Evolutionary conservation across 2,888 invertebrate genomes (phyloP).

Genomic region (Scaptomyza flava): DNA sequence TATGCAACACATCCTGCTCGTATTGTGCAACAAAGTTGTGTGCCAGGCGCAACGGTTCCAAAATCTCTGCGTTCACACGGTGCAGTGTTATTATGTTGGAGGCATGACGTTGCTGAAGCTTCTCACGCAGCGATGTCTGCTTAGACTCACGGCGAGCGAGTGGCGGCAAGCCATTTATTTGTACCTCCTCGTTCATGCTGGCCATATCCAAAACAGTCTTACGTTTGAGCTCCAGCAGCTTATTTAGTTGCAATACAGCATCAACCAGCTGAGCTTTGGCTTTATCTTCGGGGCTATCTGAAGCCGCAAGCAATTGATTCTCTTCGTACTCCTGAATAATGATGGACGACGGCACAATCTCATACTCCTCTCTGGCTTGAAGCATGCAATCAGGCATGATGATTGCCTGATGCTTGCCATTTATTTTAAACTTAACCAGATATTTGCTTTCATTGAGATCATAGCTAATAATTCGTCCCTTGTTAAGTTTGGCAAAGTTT

Average conservation of each 20-base stretch:
- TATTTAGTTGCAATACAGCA: slow-evolving; percentile 44
- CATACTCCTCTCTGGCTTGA: slow-evolving; percentile 21
- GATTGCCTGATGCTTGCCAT: slow-evolving; percentile 10
- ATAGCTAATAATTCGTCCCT: slow-evolving; percentile 41
- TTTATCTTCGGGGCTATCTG: background rate
- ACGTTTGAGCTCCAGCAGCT: slow-evolving; percentile 29
- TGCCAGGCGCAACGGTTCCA: slow-evolving; percentile 37
- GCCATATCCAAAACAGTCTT: slow-evolving; percentile 43
- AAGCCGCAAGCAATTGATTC: background rate
- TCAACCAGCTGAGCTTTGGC: slow-evolving; percentile 24
- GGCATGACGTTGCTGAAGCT: slow-evolving; percentile 44
- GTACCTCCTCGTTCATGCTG: slow-evolving; percentile 43
- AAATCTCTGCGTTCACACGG: slow-evolving; percentile 46
- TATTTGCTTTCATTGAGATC: slow-evolving; percentile 37
- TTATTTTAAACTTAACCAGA: slow-evolving; percentile 34
- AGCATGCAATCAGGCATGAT: slow-evolving; percentile 37
- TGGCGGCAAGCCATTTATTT: background rate
- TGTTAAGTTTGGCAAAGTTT: slow-evolving; percentile 9
- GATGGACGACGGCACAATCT: slow-evolving; percentile 10
- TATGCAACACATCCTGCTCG: slow-evolving; percentile 18
- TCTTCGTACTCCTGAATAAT: slow-evolving; percentile 26
- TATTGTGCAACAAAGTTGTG: slow-evolving; percentile 32
- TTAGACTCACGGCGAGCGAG: slow-evolving; percentile 44
- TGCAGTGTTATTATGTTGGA: slow-evolving; percentile 42
- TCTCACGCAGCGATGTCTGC: slow-evolving; percentile 26